These are phyloP conservation scores for Hylaeus volcanicus DNA, from an alignment of 1,140 invertebrate species.

Conservation along the genomic window DNA sequence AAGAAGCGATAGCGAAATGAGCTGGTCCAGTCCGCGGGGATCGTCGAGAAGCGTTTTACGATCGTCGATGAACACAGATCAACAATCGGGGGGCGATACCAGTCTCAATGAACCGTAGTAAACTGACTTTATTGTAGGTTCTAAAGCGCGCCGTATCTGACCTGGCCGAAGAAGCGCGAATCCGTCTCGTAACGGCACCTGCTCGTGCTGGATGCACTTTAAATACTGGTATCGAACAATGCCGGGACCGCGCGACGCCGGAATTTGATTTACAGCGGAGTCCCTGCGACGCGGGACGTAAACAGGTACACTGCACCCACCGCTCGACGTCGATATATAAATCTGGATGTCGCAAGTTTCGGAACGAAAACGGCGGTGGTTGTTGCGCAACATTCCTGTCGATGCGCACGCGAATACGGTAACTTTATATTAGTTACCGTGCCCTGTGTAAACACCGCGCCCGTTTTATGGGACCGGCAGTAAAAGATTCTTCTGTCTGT, in stretches of 20 bases:
- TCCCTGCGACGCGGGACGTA: slow-evolving; percentile 42
- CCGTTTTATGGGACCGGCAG: slow-evolving; percentile 6
- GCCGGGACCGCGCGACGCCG: slow-evolving; percentile 46
- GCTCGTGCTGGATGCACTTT: slow-evolving; percentile 32
- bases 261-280: slow-evolving; percentile 58
- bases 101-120: slow-evolving; percentile 62
- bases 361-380: slow-evolving; percentile 54
- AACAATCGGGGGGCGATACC: slow-evolving; percentile 67
- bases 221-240: slow-evolving; percentile 52
- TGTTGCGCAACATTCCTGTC: slow-evolving; percentile 40
- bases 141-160: slow-evolving; percentile 34
- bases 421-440: not conserved
- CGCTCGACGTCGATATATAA: slow-evolving; percentile 48
- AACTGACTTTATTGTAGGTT: slow-evolving; percentile 59
- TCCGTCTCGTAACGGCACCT: slow-evolving; percentile 55
- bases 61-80: slow-evolving; percentile 64
- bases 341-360: slow-evolving; percentile 58
- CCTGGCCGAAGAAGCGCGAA: slow-evolving; percentile 48
- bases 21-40: not conserved
- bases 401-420: not conserved
- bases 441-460: not conserved
- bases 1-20: not conserved
- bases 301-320: slow-evolving; percentile 50
- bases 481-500: too few species aligned
- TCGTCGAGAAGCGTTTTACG: slow-evolving; percentile 61